phyloP scores from a whole-genome alignment of 2,888 invertebrate genomes.

The Drosophila leonis region DNA sequence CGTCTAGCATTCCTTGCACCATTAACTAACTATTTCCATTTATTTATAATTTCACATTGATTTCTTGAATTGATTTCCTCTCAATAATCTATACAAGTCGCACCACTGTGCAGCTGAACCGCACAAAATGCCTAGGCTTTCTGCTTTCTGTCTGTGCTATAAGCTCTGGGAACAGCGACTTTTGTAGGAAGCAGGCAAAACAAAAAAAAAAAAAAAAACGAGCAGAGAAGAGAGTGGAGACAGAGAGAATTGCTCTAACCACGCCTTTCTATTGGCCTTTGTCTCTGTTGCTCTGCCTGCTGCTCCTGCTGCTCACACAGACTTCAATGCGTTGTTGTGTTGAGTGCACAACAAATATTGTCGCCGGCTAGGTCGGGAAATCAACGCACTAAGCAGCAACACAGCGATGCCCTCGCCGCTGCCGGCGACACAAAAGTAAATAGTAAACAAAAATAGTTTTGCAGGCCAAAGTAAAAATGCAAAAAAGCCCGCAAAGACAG shows the following conservation, averaged over 20 bases:
- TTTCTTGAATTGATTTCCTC: background rate
- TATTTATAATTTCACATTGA: background rate
- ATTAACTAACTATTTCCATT: background rate
- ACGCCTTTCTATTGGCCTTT: conserved; percentile 74
- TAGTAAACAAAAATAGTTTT: conserved; percentile 80
- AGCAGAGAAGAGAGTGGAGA: background rate
- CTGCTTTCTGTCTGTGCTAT: conserved; percentile 13
- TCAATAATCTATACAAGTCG: background rate
- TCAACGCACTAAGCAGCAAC: conserved; percentile 65
- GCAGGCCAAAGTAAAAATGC: conserved; percentile 71
- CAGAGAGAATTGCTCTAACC: conserved; percentile 6
- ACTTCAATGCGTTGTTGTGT: conserved; percentile 44
- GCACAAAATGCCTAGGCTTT: conserved; percentile 57
- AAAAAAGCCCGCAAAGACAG: conserved; percentile 49
- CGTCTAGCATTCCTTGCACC: background rate
- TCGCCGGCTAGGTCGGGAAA: conserved; percentile 83
- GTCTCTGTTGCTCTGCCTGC: conserved; percentile 42
- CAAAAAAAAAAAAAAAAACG: no score
- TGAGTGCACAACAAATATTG: conserved; percentile 81
- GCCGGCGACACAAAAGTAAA: conserved; percentile 67
- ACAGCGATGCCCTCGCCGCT: conserved; percentile 8
- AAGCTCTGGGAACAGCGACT: conserved; percentile 2
- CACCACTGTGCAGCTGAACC: conserved; percentile 46
- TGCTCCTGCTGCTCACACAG: conserved; percentile 12
- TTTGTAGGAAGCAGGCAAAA: background rate